A percentile compares a stretch with the other conserved stretches of the same genome.
phyloP scores from a whole-genome alignment of 2,888 invertebrate species.

The Eristalis arbustorum region DNA sequence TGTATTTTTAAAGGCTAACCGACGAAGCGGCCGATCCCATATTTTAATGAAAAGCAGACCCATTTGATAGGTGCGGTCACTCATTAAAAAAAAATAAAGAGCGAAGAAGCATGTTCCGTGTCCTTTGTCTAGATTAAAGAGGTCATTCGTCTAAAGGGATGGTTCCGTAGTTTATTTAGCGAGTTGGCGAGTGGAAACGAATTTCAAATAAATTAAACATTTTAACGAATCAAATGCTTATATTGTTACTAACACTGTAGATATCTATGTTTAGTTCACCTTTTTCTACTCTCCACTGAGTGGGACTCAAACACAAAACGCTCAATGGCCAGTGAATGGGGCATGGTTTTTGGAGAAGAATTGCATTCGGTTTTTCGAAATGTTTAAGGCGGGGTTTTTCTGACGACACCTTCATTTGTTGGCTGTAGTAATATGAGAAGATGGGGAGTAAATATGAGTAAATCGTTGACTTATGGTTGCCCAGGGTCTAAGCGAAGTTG shows the following conservation, averaged over 20 bases:
- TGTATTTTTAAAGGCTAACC: constrained; percentile 42
- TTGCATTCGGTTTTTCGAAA: background rate
- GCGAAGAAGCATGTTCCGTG: constrained; percentile 16
- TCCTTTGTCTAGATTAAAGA: constrained; percentile 49
- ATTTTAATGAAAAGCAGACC: constrained; percentile 40
- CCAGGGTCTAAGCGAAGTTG: no score
- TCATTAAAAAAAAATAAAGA: constrained; percentile 29
- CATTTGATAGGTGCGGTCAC: constrained; percentile 55
- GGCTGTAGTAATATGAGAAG: no score
- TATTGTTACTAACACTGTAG: background rate
- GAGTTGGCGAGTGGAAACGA: background rate
- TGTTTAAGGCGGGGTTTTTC: background rate
- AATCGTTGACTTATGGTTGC: no score
- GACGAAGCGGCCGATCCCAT: constrained; percentile 31
- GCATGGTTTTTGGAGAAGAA: background rate
- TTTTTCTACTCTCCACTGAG: background rate
- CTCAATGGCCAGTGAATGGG: background rate
- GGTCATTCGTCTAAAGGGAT: constrained; percentile 50
- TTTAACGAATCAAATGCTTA: background rate
- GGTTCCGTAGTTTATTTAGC: constrained; percentile 13
- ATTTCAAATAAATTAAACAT: background rate
- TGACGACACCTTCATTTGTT: background rate
- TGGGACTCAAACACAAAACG: background rate
- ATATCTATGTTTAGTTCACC: background rate
- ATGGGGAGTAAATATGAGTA: background rate